Evolutionary conservation across 1,140 invertebrate species (phyloP).

Genomic region (Drosophila eugracilis): DNA sequence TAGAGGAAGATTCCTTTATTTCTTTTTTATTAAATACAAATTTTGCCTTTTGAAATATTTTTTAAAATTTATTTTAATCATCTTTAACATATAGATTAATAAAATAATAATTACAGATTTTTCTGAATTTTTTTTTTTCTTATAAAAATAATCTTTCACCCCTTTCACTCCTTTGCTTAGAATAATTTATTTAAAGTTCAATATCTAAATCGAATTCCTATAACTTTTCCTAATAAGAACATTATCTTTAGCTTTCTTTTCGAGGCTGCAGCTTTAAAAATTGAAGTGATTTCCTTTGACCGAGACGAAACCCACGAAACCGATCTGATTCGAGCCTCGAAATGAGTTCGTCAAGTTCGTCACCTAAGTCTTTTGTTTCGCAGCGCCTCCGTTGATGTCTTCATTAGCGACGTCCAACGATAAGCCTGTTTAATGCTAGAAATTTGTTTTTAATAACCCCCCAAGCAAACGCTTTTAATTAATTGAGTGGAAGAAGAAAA

Average conservation of each 20-base stretch:
- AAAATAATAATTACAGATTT: too few relatives aligned
- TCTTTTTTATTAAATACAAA: too few relatives aligned
- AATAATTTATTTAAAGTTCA: too few relatives aligned
- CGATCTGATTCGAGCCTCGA: background rate
- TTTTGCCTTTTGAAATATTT: too few relatives aligned
- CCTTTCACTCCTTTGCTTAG: too few relatives aligned
- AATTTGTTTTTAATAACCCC: constrained; percentile 79
- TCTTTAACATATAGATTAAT: too few relatives aligned
- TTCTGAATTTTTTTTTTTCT: too few relatives aligned
- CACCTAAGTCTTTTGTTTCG: constrained; percentile 78
- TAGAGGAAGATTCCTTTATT: too few relatives aligned
- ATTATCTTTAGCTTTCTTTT: background rate
- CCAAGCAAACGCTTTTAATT: constrained; percentile 63
- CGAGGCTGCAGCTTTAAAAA: background rate
- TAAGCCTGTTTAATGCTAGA: constrained; percentile 53
- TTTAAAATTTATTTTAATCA: too few relatives aligned
- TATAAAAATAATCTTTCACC: too few relatives aligned
- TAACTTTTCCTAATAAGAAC: background rate
- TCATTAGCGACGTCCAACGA: constrained; percentile 57
- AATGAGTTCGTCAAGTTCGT: constrained; percentile 56
- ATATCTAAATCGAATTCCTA: too few relatives aligned
- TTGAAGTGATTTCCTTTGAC: constrained; percentile 1
- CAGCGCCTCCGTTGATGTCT: constrained; percentile 61
- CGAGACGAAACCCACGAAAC: background rate
- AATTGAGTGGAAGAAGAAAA: constrained; percentile 52